These are phyloP conservation scores for Drosophila miranda DNA, from an alignment of 1,140 invertebrate species.

Conservation along the genomic window DNA sequence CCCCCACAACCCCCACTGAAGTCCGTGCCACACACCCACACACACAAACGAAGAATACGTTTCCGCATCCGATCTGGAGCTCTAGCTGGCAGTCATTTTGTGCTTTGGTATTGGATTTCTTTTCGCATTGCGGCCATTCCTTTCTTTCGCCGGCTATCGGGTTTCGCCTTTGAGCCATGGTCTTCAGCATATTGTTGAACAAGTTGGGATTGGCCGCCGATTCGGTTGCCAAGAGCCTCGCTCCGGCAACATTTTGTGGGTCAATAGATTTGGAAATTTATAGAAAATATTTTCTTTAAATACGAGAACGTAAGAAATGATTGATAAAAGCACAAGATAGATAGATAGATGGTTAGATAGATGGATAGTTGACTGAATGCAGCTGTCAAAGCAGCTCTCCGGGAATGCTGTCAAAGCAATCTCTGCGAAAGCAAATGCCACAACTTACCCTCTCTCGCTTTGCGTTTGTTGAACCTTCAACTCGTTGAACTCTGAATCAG, in stretches of 20 bases:
- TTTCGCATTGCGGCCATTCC: constrained; percentile 27
- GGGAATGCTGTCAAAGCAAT: constrained; percentile 16
- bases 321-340: constrained; percentile 1
- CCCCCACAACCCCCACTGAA: background rate
- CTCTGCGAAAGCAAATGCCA: constrained; percentile 3
- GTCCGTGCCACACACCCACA: constrained; percentile 8
- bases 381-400: constrained; percentile 35
- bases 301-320: background rate
- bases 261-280: constrained; percentile 19
- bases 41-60: constrained; percentile 17
- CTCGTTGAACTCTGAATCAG: constrained; percentile 13
- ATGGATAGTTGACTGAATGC: constrained; percentile 12
- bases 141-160: constrained; percentile 17
- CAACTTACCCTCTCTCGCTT: constrained; percentile 49
- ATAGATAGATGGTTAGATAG: constrained; percentile 23
- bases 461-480: constrained; percentile 38
- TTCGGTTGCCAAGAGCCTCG: constrained; percentile 4
- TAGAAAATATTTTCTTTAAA: constrained; percentile 19
- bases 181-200: constrained; percentile 46
- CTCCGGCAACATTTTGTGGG: constrained; percentile 6
- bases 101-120: constrained; percentile 58
- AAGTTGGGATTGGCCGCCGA: constrained; percentile 18
- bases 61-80: constrained; percentile 4
- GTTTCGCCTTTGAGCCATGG: constrained; percentile 47
- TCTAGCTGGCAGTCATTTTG: constrained; percentile 55